Base-by-base conservation (phyloP, 2,113 vertebrate genomes). In the Leptobrachium leishanense region DNA sequence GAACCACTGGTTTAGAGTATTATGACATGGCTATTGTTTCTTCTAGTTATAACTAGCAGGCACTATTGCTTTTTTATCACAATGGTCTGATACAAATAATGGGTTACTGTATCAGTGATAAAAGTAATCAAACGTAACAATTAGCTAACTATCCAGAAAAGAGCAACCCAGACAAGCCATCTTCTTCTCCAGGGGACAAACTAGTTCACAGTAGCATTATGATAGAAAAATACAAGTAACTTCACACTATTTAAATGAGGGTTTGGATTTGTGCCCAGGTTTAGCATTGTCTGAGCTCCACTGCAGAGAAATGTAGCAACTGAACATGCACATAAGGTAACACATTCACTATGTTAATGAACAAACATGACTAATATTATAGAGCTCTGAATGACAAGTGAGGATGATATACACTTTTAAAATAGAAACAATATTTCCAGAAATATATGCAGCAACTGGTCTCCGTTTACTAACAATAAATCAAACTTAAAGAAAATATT, bases 201-300 rank as follows among this genome's bases (percentile, higher is more conserved):
- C n/a, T 41, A 63, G 0, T 74, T 80, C 81, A 78, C 4, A 77
- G 2, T 72, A 68, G 7, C 64, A 84, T 69, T 1, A 0, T 70
- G 72, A 82, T 74, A 70, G 0, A 20, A 84, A 68, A 57, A 85
- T 44, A 42, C 63, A 85, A 83, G 44, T 43, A 62, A 53, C 62
- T 80, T 79, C 55, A 42, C 5, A 5, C 73, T 46, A 0, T 43
- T 65, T 57, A 68, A 55, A 10, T 69, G 73, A 4, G 44, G 44
- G 64, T 62, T 63, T 84, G 75, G 79, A 81, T 9, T 76, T 53
- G 10, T 77, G 71, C 75, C 79, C 79, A 67, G 82, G 54, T 68
- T 0, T 76, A 12, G 42, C 43, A 63, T 5, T 81, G 84, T 68
- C 80, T 80, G 43, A 3, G 81, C 15, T 79, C 53, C 72, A 44